phyloP scores from a whole-genome alignment of 2,888 invertebrate genomes.

The Caenorhabditis panamensis region DNA sequence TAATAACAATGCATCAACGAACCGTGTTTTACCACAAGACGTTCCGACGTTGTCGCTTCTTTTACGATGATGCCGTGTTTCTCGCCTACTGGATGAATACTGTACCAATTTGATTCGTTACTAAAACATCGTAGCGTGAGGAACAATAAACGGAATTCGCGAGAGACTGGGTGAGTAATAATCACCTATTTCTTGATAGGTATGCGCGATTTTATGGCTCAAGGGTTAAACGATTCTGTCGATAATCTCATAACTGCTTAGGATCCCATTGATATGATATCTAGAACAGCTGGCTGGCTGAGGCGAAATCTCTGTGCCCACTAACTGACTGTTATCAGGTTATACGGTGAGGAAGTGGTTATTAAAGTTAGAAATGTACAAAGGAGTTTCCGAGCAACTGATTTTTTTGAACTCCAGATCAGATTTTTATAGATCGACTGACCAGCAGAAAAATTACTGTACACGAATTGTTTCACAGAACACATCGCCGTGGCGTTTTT shows the following conservation, averaged over 20 bases:
- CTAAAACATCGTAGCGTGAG: constrained; percentile 1
- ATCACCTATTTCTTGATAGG: constrained; percentile 12
- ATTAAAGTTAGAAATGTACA: too few relatives aligned
- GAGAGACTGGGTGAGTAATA: constrained; percentile 13
- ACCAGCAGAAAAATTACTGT: too few relatives aligned
- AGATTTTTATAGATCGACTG: too few relatives aligned
- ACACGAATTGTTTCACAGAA: too few relatives aligned
- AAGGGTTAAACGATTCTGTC: constrained; percentile 10
- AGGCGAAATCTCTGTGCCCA: too few relatives aligned
- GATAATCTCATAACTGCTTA: constrained; percentile 28
- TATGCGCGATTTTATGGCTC: constrained; percentile 22
- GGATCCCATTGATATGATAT: neutral
- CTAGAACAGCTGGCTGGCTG: too few relatives aligned
- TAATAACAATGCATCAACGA: constrained; percentile 51
- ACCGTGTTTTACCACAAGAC: constrained; percentile 57
- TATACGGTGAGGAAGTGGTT: too few relatives aligned
- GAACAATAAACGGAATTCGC: constrained; percentile 13
- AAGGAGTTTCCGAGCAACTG: too few relatives aligned
- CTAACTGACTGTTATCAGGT: too few relatives aligned
- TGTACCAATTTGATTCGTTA: neutral
- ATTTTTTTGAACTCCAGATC: too few relatives aligned
- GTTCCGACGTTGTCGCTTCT: constrained; percentile 14
- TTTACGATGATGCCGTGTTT: constrained; percentile 38
- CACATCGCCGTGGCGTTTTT: too few relatives aligned
- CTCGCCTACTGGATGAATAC: neutral